These are phyloP conservation scores for Montipora capricornis DNA, from an alignment of 64 coral and sea anemone species.

Conservation along the genomic window DNA sequence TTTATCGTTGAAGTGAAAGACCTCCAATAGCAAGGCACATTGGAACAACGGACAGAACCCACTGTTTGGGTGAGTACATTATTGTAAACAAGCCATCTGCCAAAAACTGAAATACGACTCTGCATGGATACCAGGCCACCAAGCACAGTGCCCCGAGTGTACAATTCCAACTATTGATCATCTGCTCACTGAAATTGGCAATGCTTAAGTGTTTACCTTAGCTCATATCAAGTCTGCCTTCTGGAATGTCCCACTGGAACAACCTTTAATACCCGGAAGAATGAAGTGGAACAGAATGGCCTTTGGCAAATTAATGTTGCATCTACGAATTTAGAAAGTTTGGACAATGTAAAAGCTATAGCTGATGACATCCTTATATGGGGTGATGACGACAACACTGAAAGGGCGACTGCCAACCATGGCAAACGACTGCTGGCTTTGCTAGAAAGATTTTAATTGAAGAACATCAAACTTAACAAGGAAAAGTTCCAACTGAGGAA, in stretches of 20 bases:
- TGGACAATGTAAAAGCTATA: not conserved
- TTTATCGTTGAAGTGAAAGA: conserved; percentile 11
- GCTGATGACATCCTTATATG: conserved; percentile 31
- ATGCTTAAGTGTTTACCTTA: too few relatives aligned
- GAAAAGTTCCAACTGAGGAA: not conserved
- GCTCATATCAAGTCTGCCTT: too few relatives aligned
- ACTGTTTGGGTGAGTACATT: not conserved
- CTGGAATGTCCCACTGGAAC: not conserved
- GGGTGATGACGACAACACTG: conserved; percentile 18
- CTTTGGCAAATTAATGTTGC: conserved; percentile 7
- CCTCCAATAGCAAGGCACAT: conserved; percentile 9
- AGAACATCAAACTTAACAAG: conserved; percentile 23
- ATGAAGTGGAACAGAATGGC: not conserved
- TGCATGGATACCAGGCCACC: too few relatives aligned
- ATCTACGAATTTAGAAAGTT: conserved; percentile 9
- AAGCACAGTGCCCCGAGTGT: too few relatives aligned
- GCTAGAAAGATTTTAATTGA: conserved; percentile 1
- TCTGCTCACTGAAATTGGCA: too few relatives aligned
- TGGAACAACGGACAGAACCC: conserved; percentile 3
- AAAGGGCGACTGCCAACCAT: conserved; percentile 15
- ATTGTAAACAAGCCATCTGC: too few relatives aligned
- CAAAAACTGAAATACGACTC: too few relatives aligned
- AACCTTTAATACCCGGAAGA: not conserved
- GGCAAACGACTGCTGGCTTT: conserved; percentile 1
- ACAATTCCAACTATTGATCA: too few relatives aligned